Percentiles rank a stretch among this genome's conserved stretches.
These are phyloP conservation scores for Papilio protenor DNA, from an alignment of 2,888 invertebrate species.

Conservation along the genomic window DNA sequence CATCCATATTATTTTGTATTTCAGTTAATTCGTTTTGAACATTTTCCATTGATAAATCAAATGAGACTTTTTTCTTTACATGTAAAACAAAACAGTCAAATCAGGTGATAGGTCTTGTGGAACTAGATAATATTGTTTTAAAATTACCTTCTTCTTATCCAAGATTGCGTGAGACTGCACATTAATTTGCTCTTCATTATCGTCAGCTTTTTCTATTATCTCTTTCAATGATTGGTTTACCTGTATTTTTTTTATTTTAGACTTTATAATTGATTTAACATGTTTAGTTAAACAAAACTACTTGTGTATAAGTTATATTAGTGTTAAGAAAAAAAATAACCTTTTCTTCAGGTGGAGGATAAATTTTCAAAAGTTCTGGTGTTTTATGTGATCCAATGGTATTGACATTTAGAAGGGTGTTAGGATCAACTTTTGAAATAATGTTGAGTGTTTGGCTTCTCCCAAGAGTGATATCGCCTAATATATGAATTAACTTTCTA, in stretches of 20 bases:
- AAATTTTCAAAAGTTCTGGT: conserved; percentile 4
- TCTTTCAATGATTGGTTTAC: conserved; percentile 42
- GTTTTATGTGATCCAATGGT: conserved; percentile 53
- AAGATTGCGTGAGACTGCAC: conserved; percentile 67
- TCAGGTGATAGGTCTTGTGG: neutral
- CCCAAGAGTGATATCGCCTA: conserved; percentile 69
- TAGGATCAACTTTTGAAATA: conserved; percentile 62
- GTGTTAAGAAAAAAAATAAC: neutral
- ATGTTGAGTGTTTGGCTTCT: conserved; percentile 60
- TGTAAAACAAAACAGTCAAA: conserved; percentile 50
- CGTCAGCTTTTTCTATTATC: conserved; percentile 60
- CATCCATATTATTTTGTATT: conserved; percentile 10
- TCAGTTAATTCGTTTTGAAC: conserved; percentile 52
- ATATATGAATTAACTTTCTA: conserved; percentile 71
- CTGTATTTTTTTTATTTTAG: conserved; percentile 10
- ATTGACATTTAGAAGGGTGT: conserved; percentile 59
- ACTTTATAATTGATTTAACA: neutral
- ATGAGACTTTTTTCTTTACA: conserved; percentile 64
- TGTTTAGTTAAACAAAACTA: neutral
- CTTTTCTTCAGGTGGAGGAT: conserved; percentile 7
- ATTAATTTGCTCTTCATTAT: conserved; percentile 54
- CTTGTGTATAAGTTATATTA: neutral
- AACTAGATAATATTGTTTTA: neutral
- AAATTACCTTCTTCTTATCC: conserved; percentile 59
- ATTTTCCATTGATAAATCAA: conserved; percentile 57